phyloP scores from a whole-genome alignment of 2,888 invertebrate genomes.

The Lochmaea capreae region DNA sequence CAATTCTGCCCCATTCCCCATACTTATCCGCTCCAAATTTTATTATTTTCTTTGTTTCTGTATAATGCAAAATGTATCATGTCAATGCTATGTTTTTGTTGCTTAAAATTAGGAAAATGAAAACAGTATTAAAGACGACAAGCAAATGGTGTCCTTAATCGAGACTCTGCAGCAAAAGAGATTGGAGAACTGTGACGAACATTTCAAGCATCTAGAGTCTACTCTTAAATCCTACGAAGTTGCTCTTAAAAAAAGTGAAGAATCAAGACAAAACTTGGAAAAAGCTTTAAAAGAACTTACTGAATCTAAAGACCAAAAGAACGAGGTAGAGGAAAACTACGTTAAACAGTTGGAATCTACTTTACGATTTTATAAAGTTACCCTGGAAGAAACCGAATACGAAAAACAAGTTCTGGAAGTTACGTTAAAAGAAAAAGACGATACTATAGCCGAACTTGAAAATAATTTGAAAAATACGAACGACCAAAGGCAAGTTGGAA shows the following conservation, averaged over 20 bases:
- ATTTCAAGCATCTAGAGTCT: constrained; percentile 10
- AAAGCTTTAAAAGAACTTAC: constrained; percentile 48
- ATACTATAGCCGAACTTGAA: constrained; percentile 49
- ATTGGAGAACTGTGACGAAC: background rate
- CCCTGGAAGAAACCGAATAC: constrained; percentile 68
- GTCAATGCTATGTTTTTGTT: constrained; percentile 42
- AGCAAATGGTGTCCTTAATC: background rate
- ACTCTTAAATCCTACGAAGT: background rate
- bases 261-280: constrained; percentile 46
- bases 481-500: constrained; percentile 40
- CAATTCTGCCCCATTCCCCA: constrained; percentile 63
- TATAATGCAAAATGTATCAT: constrained; percentile 38
- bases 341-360: constrained; percentile 68
- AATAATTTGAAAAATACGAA: constrained; percentile 50
- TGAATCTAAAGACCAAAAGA: constrained; percentile 8
- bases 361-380: constrained; percentile 68
- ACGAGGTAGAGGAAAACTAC: constrained; percentile 50
- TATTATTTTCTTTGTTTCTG: constrained; percentile 43
- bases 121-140: constrained; percentile 25
- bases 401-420: constrained; percentile 55
- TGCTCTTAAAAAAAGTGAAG: constrained; percentile 25
- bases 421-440: constrained; percentile 53
- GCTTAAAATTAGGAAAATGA: constrained; percentile 39
- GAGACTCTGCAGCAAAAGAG: background rate
- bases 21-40: constrained; percentile 49